Evolutionary conservation across 1,140 invertebrate species (phyloP), one percentile per base, ranked within the genome.

Genomic region (Drosophila parabipectinata): DNA sequence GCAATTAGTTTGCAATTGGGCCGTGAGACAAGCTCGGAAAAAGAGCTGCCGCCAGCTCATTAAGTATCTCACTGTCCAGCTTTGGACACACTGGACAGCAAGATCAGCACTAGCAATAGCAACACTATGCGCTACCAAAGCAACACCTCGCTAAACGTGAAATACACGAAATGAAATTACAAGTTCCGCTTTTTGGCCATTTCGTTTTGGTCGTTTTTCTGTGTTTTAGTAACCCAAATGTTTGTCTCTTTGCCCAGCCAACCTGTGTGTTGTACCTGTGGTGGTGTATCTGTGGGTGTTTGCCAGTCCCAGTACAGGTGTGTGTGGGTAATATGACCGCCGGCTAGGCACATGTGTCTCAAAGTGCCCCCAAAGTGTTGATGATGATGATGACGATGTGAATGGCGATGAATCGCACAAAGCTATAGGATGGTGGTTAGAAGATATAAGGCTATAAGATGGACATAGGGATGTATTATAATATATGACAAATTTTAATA

Each of bases 201-300:
- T 74, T 59, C 32, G 56, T 62, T 72, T 51, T 75, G 48, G 39
- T 72, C 80, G 44, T 50, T 44, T 63, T 61, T 59, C 64, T 55
- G 71, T 82, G 83, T 87, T 88, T 88, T 87, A 87, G 78, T 88
- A 88, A 87, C 83, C 83, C 83, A 87, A 82, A 87, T 83, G 76
- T 72, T 83, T 72, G 75, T 55, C 34, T 18, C 60, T 52, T 34
- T 34, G 15, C 52, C 32, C 26, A 34, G 9, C 15, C 8, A n/a
- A n/a, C 12, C 8, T 14, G 39, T 18, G 26, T 18, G 48, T 55
- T 32, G 3, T 28, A 5, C 1, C 18, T 18, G 18, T 18, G 18
- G 26, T 28, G 26, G 26, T 41, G 39, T 41, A 14, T 44, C 41
- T 69, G 14, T 67, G 28, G 30, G 21, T 47, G 24, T 5, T 10